Conservation (phyloP, 2,113 vertebrate genomes). For the Megaptera novaeangliae region DNA sequence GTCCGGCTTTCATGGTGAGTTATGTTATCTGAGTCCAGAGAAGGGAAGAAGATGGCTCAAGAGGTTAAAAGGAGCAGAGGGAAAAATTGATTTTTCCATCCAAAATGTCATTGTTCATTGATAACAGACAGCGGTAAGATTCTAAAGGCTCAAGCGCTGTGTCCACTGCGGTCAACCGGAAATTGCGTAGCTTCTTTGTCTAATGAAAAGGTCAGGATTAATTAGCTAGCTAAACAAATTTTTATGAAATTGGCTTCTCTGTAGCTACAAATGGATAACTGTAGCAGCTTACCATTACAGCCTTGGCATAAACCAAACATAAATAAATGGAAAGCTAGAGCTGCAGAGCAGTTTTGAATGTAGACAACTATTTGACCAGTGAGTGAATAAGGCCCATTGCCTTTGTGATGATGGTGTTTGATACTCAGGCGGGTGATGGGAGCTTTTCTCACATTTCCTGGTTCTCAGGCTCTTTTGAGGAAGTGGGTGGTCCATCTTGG, state of each 20-base stretch:
- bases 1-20: conserved; percentile 48
- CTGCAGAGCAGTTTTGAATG: neutral
- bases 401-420: fast-evolving
- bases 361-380: fast-evolving
- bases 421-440: fast-evolving
- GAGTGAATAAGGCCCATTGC: fast-evolving
- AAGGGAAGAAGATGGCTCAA: conserved; percentile 36
- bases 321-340: neutral
- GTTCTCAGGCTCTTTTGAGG: neutral
- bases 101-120: conserved; percentile 42
- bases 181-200: neutral
- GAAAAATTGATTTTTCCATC: conserved; percentile 62
- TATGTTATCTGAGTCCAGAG: conserved; percentile 11
- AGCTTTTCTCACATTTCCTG: neutral
- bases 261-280: neutral
- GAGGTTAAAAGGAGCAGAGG: conserved; percentile 68
- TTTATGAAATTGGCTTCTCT: conserved; percentile 37
- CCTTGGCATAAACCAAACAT: neutral
- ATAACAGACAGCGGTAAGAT: conserved; percentile 48
- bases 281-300: neutral
- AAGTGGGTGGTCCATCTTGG: fast-evolving
- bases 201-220: conserved; percentile 59
- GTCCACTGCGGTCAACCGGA: neutral
- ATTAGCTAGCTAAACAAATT: conserved; percentile 38
- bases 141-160: neutral